Percentiles rank a stretch among this genome's conserved stretches.
Evolutionary conservation across 2,888 invertebrate genomes (phyloP).

Genomic region (Acronicta psi): DNA sequence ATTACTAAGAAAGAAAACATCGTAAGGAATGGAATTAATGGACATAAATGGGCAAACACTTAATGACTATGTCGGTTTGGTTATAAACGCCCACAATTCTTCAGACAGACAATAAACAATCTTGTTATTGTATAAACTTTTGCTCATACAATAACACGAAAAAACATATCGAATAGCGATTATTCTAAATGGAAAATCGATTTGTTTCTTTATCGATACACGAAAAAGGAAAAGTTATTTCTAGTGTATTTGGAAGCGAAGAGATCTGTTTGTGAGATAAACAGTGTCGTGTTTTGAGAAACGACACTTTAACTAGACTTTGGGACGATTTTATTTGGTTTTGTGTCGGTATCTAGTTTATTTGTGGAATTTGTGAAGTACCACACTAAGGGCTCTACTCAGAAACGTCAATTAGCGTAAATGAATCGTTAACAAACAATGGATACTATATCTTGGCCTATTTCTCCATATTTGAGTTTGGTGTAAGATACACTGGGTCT

Average conservation of each 20-base stretch:
- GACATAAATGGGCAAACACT: no score
- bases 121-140: neutral
- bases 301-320: constrained; percentile 42
- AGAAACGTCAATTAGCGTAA: no score
- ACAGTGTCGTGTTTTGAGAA: constrained; percentile 41
- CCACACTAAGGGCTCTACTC: no score
- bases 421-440: no score
- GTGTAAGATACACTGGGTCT: no score
- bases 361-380: neutral
- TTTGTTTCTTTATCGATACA: constrained; percentile 43
- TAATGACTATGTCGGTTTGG: no score
- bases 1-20: no score
- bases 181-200: constrained; percentile 49
- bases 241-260: constrained; percentile 37
- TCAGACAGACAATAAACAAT: neutral
- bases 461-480: no score
- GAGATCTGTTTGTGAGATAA: constrained; percentile 48
- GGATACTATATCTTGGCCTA: no score
- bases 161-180: constrained; percentile 32
- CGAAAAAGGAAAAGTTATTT: constrained; percentile 41
- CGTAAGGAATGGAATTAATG: no score
- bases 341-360: constrained; percentile 12
- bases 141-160: neutral
- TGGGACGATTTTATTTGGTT: constrained; percentile 16
- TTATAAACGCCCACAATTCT: no score